Evolutionary conservation across 2,113 vertebrate genomes (phyloP).

Genomic region (Leuciscus idus): DNA sequence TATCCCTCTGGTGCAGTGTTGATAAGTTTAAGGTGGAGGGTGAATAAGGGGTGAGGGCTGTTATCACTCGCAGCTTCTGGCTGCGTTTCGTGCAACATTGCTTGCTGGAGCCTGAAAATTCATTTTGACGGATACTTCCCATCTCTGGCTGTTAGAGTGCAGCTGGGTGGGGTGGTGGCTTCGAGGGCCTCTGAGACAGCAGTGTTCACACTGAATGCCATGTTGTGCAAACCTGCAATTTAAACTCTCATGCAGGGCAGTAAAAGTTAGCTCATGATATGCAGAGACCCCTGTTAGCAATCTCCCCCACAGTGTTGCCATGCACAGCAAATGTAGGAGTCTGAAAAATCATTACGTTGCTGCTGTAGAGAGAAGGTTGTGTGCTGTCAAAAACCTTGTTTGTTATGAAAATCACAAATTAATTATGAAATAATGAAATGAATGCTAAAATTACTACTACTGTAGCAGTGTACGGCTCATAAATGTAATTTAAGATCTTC

Average conservation of each 20-base stretch:
- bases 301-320: slow-evolving; percentile 24
- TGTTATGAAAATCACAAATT: not conserved
- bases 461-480: not conserved
- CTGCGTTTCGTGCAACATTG: slow-evolving; percentile 56
- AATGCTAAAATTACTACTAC: not conserved
- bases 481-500: not conserved
- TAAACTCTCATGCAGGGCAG: slow-evolving; percentile 62
- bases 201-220: slow-evolving; percentile 47
- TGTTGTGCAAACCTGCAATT: slow-evolving; percentile 71
- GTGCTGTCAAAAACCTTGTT: not conserved
- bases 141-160: slow-evolving; percentile 57
- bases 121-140: slow-evolving; percentile 72
- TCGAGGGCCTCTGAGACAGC: slow-evolving; percentile 12
- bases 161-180: slow-evolving; percentile 11
- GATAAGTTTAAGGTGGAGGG: slow-evolving; percentile 67
- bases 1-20: slow-evolving; percentile 56
- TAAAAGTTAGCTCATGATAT: slow-evolving; percentile 64
- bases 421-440: not conserved
- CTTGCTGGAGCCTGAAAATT: slow-evolving; percentile 75
- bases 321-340: slow-evolving; percentile 9
- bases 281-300: slow-evolving; percentile 47
- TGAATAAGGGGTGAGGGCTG: slow-evolving; percentile 65
- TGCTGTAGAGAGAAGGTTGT: not conserved
- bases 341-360: not conserved
- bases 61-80: slow-evolving; percentile 63